Base-by-base conservation (phyloP, 2,113 vertebrate genomes). In the Rhea pennata region DNA sequence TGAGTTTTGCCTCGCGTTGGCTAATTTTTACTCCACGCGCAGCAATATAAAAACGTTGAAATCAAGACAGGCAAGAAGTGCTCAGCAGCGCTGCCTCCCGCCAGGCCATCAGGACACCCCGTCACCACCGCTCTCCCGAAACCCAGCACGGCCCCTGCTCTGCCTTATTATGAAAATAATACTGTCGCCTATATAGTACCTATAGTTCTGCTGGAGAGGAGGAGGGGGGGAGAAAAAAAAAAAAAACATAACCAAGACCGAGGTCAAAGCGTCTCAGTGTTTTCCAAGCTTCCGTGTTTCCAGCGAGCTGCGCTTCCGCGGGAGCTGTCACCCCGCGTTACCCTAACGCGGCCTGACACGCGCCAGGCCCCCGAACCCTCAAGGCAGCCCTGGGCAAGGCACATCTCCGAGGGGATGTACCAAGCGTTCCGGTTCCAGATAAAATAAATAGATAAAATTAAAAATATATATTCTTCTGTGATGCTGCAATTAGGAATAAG, bases 241-340 rank as follows among this genome's bases (percentile, higher is more conserved):
- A 58, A 31, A 7, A 64, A 69, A 22, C 6, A 1, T 2, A 64
- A 39, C 76, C 54, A 26, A 3, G 64, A 5, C 26, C 2, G n/a
- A 71, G 1, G 65, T 71, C 36, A 31, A 8, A 91, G 72, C 29
- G 78, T 51, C 80, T 39, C 22, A 82, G 58, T 3, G 31, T 31
- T 31, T 31, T 19, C 29, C 9, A 19, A 17, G 14, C 8, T 29
- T 56, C 27, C 6, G 54, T 56, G 56, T 58, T 58, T 58, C 4
- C 56, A 58, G 17, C 6, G 21, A 31, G 29, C 56, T 15, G 29
- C 39, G 1, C 39, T 65, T 48, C 78, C 33, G 3, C 87, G 71
- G 61, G 61, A 56, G 88, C 90, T 95, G 90, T 87, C 92, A 90
- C 7, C 66, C 84, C 3, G 12, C 13, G n/a, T 94, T 91, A 97